phyloP scores from a whole-genome alignment of 92 coral and sea anemone genomes.

The Pocillopora meandrina region DNA sequence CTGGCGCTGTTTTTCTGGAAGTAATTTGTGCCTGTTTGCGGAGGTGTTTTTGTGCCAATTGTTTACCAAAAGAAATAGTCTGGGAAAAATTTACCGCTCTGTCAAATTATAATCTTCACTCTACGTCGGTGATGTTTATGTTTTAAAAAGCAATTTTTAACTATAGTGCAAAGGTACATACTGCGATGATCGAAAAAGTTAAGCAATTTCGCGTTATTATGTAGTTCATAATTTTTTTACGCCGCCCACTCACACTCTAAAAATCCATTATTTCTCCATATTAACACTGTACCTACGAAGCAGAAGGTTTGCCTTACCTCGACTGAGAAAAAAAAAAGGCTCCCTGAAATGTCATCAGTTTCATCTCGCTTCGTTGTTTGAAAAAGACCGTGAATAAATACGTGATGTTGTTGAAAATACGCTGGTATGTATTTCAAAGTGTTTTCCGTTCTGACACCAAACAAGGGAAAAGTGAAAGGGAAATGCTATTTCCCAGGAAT shows the following conservation, averaged over 20 bases:
- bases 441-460: conserved; percentile 4
- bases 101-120: not conserved
- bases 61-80: conserved; percentile 16
- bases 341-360: not conserved
- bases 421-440: not conserved
- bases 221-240: not conserved
- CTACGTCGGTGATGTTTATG: not conserved
- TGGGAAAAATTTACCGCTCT: not conserved
- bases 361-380: not conserved
- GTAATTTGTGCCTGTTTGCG: conserved; percentile 18
- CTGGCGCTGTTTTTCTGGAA: not conserved
- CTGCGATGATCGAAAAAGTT: not conserved
- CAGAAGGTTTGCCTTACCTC: not conserved
- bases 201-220: not conserved
- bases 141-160: not conserved
- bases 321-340: not conserved
- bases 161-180: not conserved
- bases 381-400: not conserved
- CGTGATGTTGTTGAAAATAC: no score
- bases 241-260: conserved; percentile 30
- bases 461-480: not conserved
- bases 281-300: conserved; percentile 11
- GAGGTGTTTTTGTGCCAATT: conserved; percentile 4
- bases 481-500: conserved; percentile 12
- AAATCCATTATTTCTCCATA: conserved; percentile 16